Base-by-base conservation (phyloP, 2,113 vertebrate species). In the Speoplatyrhinus poulsoni region DNA sequence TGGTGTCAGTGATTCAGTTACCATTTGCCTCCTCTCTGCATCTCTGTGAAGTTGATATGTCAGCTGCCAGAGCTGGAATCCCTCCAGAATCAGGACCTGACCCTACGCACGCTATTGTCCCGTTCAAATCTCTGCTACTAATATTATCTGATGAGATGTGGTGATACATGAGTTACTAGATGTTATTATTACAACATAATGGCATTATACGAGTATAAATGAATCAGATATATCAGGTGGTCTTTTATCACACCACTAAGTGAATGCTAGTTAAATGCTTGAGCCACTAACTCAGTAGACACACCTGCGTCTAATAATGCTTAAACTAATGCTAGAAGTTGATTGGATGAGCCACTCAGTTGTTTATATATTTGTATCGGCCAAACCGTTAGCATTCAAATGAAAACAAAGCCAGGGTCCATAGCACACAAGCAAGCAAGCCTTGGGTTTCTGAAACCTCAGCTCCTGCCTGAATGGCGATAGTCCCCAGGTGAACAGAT, bases 1-100 rank as follows among this genome's bases (percentile, higher is more conserved):
- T 55, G 12, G 85, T 82, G 82, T 85, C 77, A 73, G 50, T 76
- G 79, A 90, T 87, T 76, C 82, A 60, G 69, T 85, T 79, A 76
- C 79, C 78, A 74, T 88, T 82, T 85, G 76, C 67, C 76, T 77
- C 57, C 58, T 78, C 68, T 74, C 67, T 76, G 50, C 74, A 77
- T 84, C 80, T 65, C 74, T 75, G 78, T 81, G 73, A 82, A 86
- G 75, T 70, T 70, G 80, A 83, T 82, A 74, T 72, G 57, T 57
- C 86, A 82, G 82, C 80, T 89, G 86, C 85, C 70, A 49, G 33
- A 61, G 62, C 73, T 67, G 70, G 69, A 77, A 87, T 85, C 60
- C 71, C 73, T 74, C 68, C 50, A 67, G 67, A 82, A 71, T 69
- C 65, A 72, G 62, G 69, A 75, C n/a, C 32, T 76, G 65, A 85